phyloP scores from a whole-genome alignment of 2,113 vertebrate species.

The Alligator sinensis region DNA sequence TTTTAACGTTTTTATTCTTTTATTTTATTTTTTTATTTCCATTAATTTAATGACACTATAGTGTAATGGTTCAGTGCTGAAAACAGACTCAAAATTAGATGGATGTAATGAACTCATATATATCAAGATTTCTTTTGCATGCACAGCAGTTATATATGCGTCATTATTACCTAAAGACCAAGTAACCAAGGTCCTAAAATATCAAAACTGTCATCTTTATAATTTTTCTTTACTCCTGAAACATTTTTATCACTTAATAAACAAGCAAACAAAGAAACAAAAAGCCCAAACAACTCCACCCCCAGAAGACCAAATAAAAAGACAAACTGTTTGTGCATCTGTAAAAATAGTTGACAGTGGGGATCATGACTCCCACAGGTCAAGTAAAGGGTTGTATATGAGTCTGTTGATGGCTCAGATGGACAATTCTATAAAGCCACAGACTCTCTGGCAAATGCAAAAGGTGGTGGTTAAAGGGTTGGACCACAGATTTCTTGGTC shows the following conservation, averaged over 20 bases:
- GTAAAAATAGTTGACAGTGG: not conserved
- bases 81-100: slow-evolving; percentile 43
- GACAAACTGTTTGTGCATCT: not conserved
- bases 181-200: slow-evolving; percentile 49
- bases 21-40: slow-evolving; percentile 57
- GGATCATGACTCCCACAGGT: too few species aligned
- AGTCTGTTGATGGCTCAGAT: too few species aligned
- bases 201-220: not conserved
- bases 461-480: too few species aligned
- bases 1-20: slow-evolving; percentile 59
- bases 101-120: slow-evolving; percentile 46
- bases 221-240: not conserved
- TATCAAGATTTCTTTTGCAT: slow-evolving; percentile 37
- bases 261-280: not conserved
- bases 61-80: slow-evolving; percentile 60
- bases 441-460: too few species aligned
- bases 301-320: not conserved
- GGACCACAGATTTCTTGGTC: too few species aligned
- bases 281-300: too few species aligned
- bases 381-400: too few species aligned
- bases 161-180: not conserved
- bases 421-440: too few species aligned
- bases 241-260: not conserved
- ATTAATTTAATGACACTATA: slow-evolving; percentile 26
- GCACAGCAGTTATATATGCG: not conserved